Base-by-base conservation (phyloP, 2,888 invertebrate species). In the Cantharis flavilabris region DNA sequence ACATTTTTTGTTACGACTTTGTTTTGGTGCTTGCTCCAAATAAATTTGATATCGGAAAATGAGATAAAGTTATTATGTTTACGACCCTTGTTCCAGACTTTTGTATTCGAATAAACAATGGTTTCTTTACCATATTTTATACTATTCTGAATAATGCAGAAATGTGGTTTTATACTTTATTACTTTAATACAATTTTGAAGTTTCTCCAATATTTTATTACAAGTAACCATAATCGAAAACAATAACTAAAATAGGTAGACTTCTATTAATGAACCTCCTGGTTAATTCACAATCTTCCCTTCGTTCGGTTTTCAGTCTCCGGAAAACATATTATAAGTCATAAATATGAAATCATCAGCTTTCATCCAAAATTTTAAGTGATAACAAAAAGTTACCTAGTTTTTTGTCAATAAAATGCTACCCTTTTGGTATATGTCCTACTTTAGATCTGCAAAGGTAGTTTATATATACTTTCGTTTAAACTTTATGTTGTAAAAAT, bases 1-100 rank as follows among this genome's bases (percentile, higher is more conserved):
- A 84, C 82, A 84, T 84, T 83, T 81, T 76, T 81, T 82, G 83
- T 86, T 85, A 85, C 84, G 85, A 85, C 84, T 84, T 84, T 85
- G 85, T 85, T 86, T 85, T 84, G 84, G 82, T 82, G 82, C 80
- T 82, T 80, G 72, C 79, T 82, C 82, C 80, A 83, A 84, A 85
- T 85, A 84, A 84, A 85, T 84, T 84, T 81, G 81, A 82, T 83
- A 82, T 83, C 65, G 76, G 67, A 62, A 71, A 78, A 76, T 74
- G 74, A 78, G 70, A 76, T 78, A 78, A 78, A 78, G 75, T 75
- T 78, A 76, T 78, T 78, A 77, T 62, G 77, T 75, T 77, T 75
- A 73, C 75, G 75, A 77, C 69, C 75, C 71, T 73, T 76, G 77
- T 74, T 71, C 62, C 64, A 74, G 74, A 70, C 77, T 75, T 77